Base-by-base conservation (phyloP, 2,797 vertebrate species). In the Sciurus carolinensis region DNA sequence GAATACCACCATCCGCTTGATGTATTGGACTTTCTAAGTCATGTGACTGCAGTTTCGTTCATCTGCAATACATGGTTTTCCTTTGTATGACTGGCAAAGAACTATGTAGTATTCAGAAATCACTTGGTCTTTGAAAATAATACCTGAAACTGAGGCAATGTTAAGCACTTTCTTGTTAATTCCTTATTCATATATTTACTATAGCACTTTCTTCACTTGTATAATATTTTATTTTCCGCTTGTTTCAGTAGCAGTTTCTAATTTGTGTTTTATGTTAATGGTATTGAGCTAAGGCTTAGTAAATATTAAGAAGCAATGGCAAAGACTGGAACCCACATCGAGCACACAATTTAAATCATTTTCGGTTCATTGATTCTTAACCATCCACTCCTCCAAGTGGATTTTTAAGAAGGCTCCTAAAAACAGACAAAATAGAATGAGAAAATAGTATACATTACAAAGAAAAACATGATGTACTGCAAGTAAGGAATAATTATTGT, bases 141-240 rank as follows among this genome's bases (percentile, higher is more conserved):
- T 71, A 14, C 30, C 77, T 77, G 47, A 90, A 90, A 90, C 28
- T 80, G 76, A 84, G 59, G 22, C 26, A 95, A 91, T 87, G 84
- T 83, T 83, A 36, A 80, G 20, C 6, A 69, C 52, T 75, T 93
- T 88, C 12, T 47, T 69, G 2, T 92, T 42, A 90, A 11, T 52
- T 81, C 75, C 39, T 36, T 66, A 44, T n/a, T 73, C 14, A 39
- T 64, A 30, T 88, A 47, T 90, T 77, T 83, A 36, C 26, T 30
- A 24, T 3, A 80, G 2, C 24, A 84, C n/a, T 85, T 91, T 76
- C 20, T n/a, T 84, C 39, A 50, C 72, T 90, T 87, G n/a, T 85
- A 0, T n/a, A 90, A 79, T 47, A 62, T 77, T 90, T 73, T 66
- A 93, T 95, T 67, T 88, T n/a, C 39, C 80, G n/a, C 6, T 50